A percentile compares a stretch with the other conserved stretches of the same genome.
Conservation (phyloP, 2,888 invertebrate genomes). For the Tinea semifulvella region DNA sequence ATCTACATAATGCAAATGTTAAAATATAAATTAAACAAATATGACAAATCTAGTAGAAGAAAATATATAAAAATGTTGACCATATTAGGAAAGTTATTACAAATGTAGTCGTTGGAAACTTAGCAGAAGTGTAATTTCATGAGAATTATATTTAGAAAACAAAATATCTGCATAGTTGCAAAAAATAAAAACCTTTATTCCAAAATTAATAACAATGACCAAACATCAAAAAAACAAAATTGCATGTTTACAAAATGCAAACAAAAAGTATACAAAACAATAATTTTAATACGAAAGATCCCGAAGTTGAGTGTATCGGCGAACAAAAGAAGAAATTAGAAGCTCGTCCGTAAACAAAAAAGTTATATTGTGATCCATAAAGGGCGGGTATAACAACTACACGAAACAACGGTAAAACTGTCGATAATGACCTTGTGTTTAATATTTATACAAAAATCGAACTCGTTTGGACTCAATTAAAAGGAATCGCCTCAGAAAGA, state of each 20-base stretch:
- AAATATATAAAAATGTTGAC: too few species aligned
- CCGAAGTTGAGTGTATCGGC: not conserved
- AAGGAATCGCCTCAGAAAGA: slow-evolving; percentile 30
- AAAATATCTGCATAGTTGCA: too few species aligned
- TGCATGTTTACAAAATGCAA: slow-evolving; percentile 14
- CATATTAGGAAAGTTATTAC: too few species aligned
- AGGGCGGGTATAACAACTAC: slow-evolving; percentile 9
- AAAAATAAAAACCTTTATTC: too few species aligned
- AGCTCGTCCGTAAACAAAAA: slow-evolving; percentile 7
- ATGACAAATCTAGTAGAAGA: too few species aligned
- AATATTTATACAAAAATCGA: slow-evolving; percentile 30
- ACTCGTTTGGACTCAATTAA: slow-evolving; percentile 26
- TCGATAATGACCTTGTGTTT: slow-evolving; percentile 12
- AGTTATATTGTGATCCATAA: slow-evolving; percentile 12
- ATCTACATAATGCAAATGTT: too few species aligned
- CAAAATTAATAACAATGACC: too few species aligned
- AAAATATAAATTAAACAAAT: too few species aligned
- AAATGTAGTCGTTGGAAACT: too few species aligned
- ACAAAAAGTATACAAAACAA: slow-evolving; percentile 4
- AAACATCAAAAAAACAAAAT: not conserved
- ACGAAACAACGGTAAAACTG: slow-evolving; percentile 13
- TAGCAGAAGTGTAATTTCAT: too few species aligned
- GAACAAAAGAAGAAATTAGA: slow-evolving; percentile 10
- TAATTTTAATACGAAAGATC: slow-evolving; percentile 3
- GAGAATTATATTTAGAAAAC: too few species aligned